These are phyloP conservation scores for Oostethus manadensis DNA, from an alignment of 2,113 vertebrate genomes.

Conservation along the genomic window DNA sequence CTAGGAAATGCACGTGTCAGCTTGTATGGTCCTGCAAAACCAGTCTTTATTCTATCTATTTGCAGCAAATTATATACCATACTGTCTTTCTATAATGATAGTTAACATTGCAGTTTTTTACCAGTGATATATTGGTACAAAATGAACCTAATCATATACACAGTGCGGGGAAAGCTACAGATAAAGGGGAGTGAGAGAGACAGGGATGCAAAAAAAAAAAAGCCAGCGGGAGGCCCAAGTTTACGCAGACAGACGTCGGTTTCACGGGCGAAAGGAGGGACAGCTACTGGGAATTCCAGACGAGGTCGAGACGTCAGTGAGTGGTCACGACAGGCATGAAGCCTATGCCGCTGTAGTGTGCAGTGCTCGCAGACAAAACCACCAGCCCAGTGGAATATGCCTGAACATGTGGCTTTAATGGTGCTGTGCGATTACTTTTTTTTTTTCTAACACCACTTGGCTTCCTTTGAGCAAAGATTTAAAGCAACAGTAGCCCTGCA, in stretches of 20 bases:
- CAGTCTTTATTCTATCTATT: constrained; percentile 12
- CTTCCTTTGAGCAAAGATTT: constrained; percentile 16
- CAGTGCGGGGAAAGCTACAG: neutral
- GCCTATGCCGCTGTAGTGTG: constrained; percentile 45
- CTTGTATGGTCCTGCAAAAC: constrained; percentile 10
- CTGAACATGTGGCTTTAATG: constrained; percentile 61
- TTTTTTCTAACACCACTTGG: constrained; percentile 10
- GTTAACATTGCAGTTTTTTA: constrained; percentile 25
- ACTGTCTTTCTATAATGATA: neutral
- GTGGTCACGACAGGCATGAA: constrained; percentile 58
- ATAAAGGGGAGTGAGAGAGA: constrained; percentile 12
- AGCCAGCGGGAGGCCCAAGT: constrained; percentile 40
- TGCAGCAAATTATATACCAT: constrained; percentile 1
- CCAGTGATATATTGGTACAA: constrained; percentile 30
- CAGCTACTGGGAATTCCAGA: constrained; percentile 73
- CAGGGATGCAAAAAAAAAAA: constrained; percentile 10
- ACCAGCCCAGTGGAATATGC: constrained; percentile 40
- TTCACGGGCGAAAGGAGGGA: constrained; percentile 47
- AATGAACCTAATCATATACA: constrained; percentile 39
- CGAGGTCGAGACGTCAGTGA: constrained; percentile 55
- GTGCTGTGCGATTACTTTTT: constrained; percentile 16
- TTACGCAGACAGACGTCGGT: constrained; percentile 55
- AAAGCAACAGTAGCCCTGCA: neutral
- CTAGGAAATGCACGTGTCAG: constrained; percentile 5
- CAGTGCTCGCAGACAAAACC: constrained; percentile 54